phyloP scores from a whole-genome alignment of 2,888 invertebrate genomes.

The Drosophila rubida region DNA sequence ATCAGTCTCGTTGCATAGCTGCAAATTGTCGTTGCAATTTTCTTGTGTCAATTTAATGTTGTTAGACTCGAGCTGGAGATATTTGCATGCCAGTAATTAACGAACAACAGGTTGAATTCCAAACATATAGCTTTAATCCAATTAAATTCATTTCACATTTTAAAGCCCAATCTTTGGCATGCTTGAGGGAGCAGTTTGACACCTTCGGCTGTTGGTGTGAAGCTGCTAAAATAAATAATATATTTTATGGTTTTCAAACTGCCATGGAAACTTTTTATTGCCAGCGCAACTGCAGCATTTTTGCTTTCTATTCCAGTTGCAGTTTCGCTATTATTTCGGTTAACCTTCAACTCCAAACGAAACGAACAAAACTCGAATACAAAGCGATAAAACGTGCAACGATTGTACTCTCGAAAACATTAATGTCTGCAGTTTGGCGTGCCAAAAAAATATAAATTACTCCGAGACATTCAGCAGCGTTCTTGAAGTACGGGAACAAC shows the following conservation, averaged over 20 bases:
- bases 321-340: not conserved
- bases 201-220: not conserved
- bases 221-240: not conserved
- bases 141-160: not conserved
- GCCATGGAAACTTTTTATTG: not conserved
- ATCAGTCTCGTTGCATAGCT: constrained; percentile 1
- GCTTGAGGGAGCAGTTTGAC: not conserved
- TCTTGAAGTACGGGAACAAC: no score
- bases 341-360: not conserved
- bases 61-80: constrained; percentile 26
- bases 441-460: not conserved
- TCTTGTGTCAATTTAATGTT: constrained; percentile 6
- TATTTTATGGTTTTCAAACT: not conserved
- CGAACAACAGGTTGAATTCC: not conserved
- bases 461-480: no score
- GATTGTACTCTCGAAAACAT: not conserved
- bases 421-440: not conserved
- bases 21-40: constrained; percentile 29
- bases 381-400: not conserved
- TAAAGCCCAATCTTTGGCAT: not conserved
- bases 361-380: not conserved
- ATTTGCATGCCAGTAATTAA: constrained; percentile 36
- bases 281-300: not conserved
- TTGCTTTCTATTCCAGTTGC: not conserved
- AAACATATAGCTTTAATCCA: not conserved